Base-by-base conservation (phyloP, 2,113 vertebrate genomes). In the Phasianus colchicus region DNA sequence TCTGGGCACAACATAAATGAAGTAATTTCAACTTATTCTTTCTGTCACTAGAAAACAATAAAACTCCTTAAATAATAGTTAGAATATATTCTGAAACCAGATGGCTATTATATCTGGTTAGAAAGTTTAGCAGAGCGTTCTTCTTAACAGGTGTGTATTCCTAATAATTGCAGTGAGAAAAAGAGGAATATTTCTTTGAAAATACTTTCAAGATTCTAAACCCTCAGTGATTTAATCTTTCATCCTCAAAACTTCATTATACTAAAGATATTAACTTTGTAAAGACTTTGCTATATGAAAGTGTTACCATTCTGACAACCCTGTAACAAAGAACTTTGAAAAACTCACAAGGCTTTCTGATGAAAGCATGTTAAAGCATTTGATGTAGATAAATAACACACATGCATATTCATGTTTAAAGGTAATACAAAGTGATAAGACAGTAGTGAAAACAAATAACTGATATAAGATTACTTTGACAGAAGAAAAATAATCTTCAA, bases 311-410 rank as follows among this genome's bases (percentile, higher is more conserved):
- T 96, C 89, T 90, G 81, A 95, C 88, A 93, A 90, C 83, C 72
- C 78, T 83, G 83, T 83, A 73, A 61, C 54, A 95, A 95, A 93
- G 79, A 86, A 32, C 77, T 61, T 85, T 90, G 76, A 72, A 83
- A 86, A 92, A 78, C 38, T 88, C 10, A 3, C 78, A 88, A 83
- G 86, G 82, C 69, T 76, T 90, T 79, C 47, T 74, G 88, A 92
- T 94, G 61, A 96, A 97, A 95, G 92, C 55, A 36, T 16, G 32
- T 86, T 82, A 55, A 85, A 74, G 25, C 14, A 87, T 96, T 96
- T 96, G 94, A 97, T 94, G 93, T 96, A 71, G 91, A 95, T 94
- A 96, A 97, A 94, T 95, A 97, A 94, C 69, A 93, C 63, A 79
- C 18, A 95, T 97, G 95, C 92, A 96, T 97, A 96, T 96, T 97